phyloP scores from a whole-genome alignment of 2,888 invertebrate genomes.

The Drosophila paracracens region DNA sequence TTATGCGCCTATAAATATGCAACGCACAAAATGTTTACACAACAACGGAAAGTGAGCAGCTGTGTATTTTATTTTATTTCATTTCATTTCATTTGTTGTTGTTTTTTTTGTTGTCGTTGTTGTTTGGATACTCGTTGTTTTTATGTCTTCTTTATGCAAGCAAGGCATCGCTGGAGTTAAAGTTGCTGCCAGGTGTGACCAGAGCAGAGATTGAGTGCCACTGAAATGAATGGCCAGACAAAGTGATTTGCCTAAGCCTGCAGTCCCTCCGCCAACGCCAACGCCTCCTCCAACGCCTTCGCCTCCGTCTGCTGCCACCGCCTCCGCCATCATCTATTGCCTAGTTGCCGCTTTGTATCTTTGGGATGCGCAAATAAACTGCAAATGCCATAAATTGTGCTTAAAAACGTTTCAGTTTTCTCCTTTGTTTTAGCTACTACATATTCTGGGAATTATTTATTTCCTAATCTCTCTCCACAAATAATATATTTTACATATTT shows the following conservation, averaged over 20 bases:
- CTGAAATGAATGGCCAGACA: constrained; percentile 37
- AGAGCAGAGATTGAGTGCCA: constrained; percentile 50
- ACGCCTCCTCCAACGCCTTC: too few species aligned
- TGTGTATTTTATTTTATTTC: constrained; percentile 48
- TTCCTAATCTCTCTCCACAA: constrained; percentile 34
- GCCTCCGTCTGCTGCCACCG: too few species aligned
- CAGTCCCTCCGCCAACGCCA: background rate
- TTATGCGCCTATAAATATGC: constrained; percentile 81
- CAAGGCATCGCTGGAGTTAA: constrained; percentile 40
- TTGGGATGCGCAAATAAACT: constrained; percentile 43
- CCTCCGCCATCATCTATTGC: background rate
- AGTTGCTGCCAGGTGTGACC: constrained; percentile 50
- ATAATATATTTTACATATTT: constrained; percentile 25
- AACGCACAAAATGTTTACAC: constrained; percentile 44
- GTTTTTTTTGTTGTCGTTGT: constrained; percentile 31
- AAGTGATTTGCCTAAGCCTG: constrained; percentile 49
- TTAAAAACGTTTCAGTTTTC: constrained; percentile 30
- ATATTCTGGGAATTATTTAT: constrained; percentile 12
- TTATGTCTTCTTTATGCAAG: constrained; percentile 69
- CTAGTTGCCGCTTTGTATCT: constrained; percentile 17
- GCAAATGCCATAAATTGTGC: constrained; percentile 52
- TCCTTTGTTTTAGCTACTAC: constrained; percentile 10
- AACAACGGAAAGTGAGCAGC: constrained; percentile 64
- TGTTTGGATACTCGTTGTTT: constrained; percentile 29
- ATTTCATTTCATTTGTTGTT: constrained; percentile 53